Percentiles rank a stretch among this genome's conserved stretches.
Evolutionary conservation across 2,113 vertebrate genomes (phyloP).

Genomic region (Sylvietta virens): DNA sequence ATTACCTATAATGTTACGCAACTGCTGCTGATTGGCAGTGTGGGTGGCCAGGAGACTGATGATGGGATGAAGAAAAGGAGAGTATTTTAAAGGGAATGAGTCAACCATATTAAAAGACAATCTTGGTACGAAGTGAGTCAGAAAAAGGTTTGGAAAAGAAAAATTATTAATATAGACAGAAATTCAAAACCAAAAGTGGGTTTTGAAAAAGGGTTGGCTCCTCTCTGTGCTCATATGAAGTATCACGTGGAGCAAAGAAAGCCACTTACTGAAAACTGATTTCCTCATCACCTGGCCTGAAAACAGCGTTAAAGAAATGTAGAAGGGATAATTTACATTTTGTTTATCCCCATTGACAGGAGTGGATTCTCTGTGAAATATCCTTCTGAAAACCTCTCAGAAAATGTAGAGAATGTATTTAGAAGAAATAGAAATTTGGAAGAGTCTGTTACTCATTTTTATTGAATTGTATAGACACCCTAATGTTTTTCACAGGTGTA

Average conservation of each 20-base stretch:
- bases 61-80: neutral
- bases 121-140: neutral
- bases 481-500: neutral
- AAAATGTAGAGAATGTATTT: neutral
- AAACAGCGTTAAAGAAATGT: neutral
- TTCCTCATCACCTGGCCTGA: neutral
- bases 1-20: neutral
- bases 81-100: neutral
- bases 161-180: neutral
- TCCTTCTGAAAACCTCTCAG: neutral
- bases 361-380: neutral
- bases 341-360: neutral
- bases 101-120: neutral
- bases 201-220: neutral
- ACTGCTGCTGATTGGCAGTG: neutral
- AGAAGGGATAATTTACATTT: neutral
- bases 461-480: neutral
- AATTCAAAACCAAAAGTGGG: neutral
- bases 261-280: neutral
- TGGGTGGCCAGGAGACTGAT: neutral
- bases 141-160: neutral
- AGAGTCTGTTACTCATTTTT: neutral
- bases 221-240: neutral
- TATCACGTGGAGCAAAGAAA: neutral
- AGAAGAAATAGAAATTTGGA: neutral